A percentile compares a stretch with the other conserved stretches of the same genome.
phyloP scores from a whole-genome alignment of 2,888 invertebrate species.

The Cephus pulcher region DNA sequence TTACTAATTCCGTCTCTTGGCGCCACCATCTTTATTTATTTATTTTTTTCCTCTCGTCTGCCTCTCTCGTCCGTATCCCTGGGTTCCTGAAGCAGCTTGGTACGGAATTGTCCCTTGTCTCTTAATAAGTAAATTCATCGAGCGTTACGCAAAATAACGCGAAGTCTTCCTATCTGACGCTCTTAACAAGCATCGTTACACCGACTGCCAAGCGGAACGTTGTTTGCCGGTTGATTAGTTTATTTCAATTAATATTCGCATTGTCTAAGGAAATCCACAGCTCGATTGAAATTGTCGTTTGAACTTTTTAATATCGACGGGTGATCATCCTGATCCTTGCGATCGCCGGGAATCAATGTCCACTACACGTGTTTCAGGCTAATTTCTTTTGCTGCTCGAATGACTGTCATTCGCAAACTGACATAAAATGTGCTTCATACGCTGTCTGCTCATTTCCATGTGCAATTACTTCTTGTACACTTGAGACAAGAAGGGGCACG shows the following conservation, averaged over 20 bases:
- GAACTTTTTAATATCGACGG: background rate
- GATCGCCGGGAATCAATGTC: background rate
- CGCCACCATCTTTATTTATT: background rate
- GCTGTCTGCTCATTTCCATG: slow-evolving; percentile 46
- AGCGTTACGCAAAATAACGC: background rate
- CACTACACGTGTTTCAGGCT: background rate
- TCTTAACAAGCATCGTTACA: background rate
- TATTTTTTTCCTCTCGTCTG: background rate
- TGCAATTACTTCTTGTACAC: slow-evolving; percentile 42
- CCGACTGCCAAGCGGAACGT: slow-evolving; percentile 24
- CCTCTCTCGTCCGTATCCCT: background rate
- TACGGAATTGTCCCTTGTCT: background rate
- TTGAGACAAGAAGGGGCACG: background rate
- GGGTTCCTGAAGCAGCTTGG: background rate
- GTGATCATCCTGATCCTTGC: background rate
- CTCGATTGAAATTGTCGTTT: background rate
- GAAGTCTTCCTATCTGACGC: background rate
- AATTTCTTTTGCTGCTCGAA: background rate
- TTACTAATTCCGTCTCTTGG: background rate
- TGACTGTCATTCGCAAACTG: background rate
- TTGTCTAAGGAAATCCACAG: background rate
- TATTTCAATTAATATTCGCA: slow-evolving; percentile 33
- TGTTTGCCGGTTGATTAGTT: slow-evolving; percentile 31
- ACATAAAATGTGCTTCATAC: slow-evolving; percentile 48
- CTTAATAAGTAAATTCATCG: background rate